Conservation (phyloP, 2,797 vertebrate species). For the Brachymystax lenok region DNA sequence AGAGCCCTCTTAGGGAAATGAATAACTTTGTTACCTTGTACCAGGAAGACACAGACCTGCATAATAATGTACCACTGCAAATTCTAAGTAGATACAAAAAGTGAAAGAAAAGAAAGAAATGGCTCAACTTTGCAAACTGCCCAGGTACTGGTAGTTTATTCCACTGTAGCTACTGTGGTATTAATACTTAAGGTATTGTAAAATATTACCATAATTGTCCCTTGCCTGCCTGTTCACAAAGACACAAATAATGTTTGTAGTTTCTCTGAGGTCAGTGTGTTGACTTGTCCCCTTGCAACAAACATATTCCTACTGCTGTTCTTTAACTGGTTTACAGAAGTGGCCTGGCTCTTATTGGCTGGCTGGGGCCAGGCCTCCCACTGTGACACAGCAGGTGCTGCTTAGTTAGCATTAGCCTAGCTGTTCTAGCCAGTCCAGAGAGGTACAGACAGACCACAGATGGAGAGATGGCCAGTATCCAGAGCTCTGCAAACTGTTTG, state of each 20-base stretch:
- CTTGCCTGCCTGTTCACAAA: not conserved
- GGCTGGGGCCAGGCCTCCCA: slow-evolving; percentile 48
- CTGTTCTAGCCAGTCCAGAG: slow-evolving; percentile 17
- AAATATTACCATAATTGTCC: not conserved
- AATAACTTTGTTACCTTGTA: not conserved
- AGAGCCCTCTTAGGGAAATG: not conserved
- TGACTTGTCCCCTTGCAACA: not conserved
- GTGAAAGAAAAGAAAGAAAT: no score
- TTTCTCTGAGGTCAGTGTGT: slow-evolving; percentile 31
- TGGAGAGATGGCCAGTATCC: no score
- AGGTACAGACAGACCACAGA: not conserved
- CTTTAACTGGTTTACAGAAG: slow-evolving; percentile 45
- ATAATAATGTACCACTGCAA: not conserved
- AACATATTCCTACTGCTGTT: slow-evolving; percentile 21
- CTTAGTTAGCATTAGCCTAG: slow-evolving; percentile 58
- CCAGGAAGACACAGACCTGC: not conserved
- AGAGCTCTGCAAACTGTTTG: not conserved
- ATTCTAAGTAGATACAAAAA: no score
- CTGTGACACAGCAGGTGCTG: slow-evolving; percentile 48
- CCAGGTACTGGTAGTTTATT: no score
- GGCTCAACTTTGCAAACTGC: no score
- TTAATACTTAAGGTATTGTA: not conserved
- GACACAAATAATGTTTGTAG: slow-evolving; percentile 1
- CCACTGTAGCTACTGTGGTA: no score
- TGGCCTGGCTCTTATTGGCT: slow-evolving; percentile 40